Base-by-base conservation (phyloP, 2,797 vertebrate species). In the Fratercula arctica region DNA sequence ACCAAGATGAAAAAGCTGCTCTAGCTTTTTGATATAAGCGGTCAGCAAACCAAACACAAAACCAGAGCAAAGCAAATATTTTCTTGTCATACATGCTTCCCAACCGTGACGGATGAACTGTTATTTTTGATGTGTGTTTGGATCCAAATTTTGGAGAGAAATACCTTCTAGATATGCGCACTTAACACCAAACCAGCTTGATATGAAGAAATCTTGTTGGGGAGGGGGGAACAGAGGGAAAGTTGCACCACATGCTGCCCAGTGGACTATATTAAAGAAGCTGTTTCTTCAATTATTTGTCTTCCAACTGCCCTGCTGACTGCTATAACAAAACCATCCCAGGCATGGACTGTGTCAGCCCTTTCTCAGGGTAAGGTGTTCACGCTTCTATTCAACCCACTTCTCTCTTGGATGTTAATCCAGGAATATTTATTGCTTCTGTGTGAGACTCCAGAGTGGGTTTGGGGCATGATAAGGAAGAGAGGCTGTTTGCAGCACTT, bases 21-120 rank as follows among this genome's bases (percentile, higher is more conserved):
- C 97, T 97, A 94, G 61, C 76, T 96, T 97, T 98, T 97, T 98
- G 87, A 96, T 97, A 96, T 95, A 97, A 96, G 85, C 69, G 85
- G 76, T 97, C 97, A 96, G 93, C 87, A 97, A 97, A 96, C 88
- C 92, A 97, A 97, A 97, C 67, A 97, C 89, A 97, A 98, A 97
- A 96, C 85, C 93, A 98, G 96, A 98, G 95, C 95, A 97, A 97
- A 97, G 96, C 95, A 98, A 98, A 97, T 97, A 95, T 97, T 97
- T 98, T 97, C 92, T 95, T 96, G 83, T 97, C 95, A 92, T 96
- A 94, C 82, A 88, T 75, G 85, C 86, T 96, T 97, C 80, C 88
- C 88, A 88, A 93, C 96, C 85, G 90, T 97, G 95, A 97, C 92
- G 18, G 97, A 97, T 96, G 89, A 97, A 93, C 95, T 97, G 66